A percentile compares a stretch with the other conserved stretches of the same genome.
Conservation (phyloP, 2,113 vertebrate species). For the Peucedramus taeniatus region DNA sequence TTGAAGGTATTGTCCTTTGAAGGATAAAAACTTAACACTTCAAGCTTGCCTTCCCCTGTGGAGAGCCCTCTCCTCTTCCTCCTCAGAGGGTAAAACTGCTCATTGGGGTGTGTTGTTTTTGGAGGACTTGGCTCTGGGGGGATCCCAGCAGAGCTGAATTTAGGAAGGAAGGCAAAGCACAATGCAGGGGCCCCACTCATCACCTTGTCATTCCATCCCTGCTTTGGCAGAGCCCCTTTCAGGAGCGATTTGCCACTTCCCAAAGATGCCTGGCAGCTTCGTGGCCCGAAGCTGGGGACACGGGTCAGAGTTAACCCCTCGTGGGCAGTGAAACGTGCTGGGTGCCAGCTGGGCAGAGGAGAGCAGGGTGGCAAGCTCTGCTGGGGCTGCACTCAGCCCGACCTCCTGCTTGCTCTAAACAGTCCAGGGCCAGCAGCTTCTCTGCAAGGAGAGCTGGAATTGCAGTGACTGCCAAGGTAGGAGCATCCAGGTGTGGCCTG, state of each 20-base stretch:
- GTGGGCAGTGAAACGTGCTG: fast-evolving
- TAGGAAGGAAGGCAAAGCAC: background rate
- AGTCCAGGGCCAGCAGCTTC: background rate
- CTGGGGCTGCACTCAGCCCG: fast-evolving
- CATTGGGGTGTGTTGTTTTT: background rate
- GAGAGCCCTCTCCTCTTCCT: background rate
- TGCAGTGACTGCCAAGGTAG: background rate
- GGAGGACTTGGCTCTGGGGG: background rate
- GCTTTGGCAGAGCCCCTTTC: background rate
- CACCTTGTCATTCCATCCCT: fast-evolving
- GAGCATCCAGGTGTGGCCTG: background rate
- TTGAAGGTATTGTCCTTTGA: background rate
- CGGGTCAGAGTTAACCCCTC: fast-evolving
- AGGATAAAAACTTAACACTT: background rate
- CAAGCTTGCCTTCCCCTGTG: background rate
- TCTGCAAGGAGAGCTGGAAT: background rate
- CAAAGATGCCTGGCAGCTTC: background rate
- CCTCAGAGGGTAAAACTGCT: background rate
- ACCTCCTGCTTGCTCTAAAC: background rate
- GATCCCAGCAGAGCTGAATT: background rate
- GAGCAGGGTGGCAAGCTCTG: fast-evolving
- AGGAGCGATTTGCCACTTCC: background rate
- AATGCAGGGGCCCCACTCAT: fast-evolving
- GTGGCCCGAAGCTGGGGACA: fast-evolving
- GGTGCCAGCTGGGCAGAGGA: fast-evolving